Base-by-base conservation (phyloP, 2,797 vertebrate species). In the Coilia nasus region DNA sequence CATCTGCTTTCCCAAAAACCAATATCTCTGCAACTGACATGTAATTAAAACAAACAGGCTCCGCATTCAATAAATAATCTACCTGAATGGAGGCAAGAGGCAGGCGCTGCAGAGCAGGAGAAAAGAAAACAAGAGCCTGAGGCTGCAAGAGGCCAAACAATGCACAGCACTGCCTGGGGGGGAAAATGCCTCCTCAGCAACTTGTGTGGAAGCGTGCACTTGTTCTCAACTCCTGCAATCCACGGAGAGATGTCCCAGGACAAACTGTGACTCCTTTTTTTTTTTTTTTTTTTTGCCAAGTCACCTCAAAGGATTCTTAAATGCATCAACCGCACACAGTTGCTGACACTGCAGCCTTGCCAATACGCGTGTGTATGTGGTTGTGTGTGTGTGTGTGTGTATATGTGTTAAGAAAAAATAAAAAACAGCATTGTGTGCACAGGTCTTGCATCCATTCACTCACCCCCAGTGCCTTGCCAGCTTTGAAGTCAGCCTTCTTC, bases 401-500 rank as follows among this genome's bases (percentile, higher is more conserved):
- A 1, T 54, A 10, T 59, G 19, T 59, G 57, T 59, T 2, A 7
- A 54, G 9, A 54, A 14, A 54, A 54, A 54, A 54, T 54, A 54
- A 54, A 14, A 54, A 54, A 54, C 50, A 54, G 50, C 50, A 2
- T 14, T 2, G 9, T 2, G 50, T 54, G 50, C 12, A 54, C 17
- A 11, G 57, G 57, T 17, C 31, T 23, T 12, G 14, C 44, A 87
- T 14, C 44, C 6, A 11, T 6, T 67, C 2, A 94, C 97, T 88
- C 92, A 99, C 98, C 94, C 97, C 97, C 56, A 99, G 83, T 0
- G 98, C 97, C 90, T 96, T 97, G 82, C 98, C 98, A 11, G 98
- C 97, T 93, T 98, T 99, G 82, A 99, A 99, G 88, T 99, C 98
- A 0, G 98, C 98, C 94, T 97, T 99, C 88, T 98, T 98, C 92